These are phyloP conservation scores for Trichopria drosophilae DNA, from an alignment of 2,888 invertebrate species.

Conservation along the genomic window DNA sequence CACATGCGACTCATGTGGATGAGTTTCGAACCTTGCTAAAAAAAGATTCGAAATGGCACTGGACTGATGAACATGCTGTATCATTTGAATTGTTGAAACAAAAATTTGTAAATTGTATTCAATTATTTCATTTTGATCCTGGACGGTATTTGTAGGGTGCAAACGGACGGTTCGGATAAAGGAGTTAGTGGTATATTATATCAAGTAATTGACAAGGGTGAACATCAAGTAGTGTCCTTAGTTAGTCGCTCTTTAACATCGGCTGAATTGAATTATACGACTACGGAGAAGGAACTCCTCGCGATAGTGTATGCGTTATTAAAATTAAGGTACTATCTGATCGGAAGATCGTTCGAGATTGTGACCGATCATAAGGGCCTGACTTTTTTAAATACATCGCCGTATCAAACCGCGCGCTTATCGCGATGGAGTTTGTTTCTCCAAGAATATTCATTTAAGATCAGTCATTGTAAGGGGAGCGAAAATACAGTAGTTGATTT, in stretches of 20 bases:
- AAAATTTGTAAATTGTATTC: no score
- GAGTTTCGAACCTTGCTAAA: neutral
- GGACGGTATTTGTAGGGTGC: constrained; percentile 7
- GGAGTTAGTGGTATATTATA: constrained; percentile 31
- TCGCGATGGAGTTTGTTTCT: no score
- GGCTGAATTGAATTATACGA: constrained; percentile 11
- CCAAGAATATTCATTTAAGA: no score
- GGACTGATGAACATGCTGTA: neutral
- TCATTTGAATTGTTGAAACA: constrained; percentile 8
- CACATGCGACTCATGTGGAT: no score
- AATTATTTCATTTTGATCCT: neutral
- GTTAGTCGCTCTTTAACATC: constrained; percentile 14
- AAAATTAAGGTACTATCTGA: constrained; percentile 15
- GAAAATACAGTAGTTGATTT: no score
- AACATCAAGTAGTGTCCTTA: constrained; percentile 12
- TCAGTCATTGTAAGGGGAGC: no score
- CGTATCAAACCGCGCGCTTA: no score
- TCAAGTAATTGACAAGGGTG: constrained; percentile 3
- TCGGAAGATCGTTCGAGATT: constrained; percentile 1
- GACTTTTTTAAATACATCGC: no score
- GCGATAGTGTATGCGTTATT: constrained; percentile 16
- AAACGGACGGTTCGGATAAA: constrained; percentile 3
- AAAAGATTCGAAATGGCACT: neutral
- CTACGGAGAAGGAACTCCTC: constrained; percentile 17
- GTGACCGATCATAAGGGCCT: constrained; percentile 16